Base-by-base conservation (phyloP, 2,888 invertebrate species). In the Tenthredo livida region DNA sequence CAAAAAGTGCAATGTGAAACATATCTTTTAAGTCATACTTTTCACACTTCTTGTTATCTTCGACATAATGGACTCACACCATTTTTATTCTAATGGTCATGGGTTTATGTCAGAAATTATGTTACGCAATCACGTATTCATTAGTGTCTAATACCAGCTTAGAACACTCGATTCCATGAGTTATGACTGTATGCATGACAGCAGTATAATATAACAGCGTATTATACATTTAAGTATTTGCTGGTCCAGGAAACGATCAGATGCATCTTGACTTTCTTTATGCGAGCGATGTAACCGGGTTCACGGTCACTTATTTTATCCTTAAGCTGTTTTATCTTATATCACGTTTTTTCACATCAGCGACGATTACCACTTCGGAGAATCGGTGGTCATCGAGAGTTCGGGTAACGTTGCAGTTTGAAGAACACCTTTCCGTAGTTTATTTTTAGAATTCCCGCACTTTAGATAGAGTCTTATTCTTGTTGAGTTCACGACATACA, bases 111-210 rank as follows among this genome's bases (percentile, higher is more conserved):
- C 37, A 37, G 7, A 37, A 37, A 47, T 47, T 12, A 47, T 67
- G 29, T 75, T 47, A 25, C 47, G 75, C 43, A 43, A 75, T 40
- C 75, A 58, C 58, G 65, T 80, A 40, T 80, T 65, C 82, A 82
- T 43, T 65, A 61, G 65, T n/a, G 65, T 78, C 37, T 37, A 58
- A 78, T 58, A 58, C 54, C 33, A 29, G 58, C n/a, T 58, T 37
- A 29, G 21, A 43, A 40, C 21, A 72, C 40, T 72, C n/a, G 72
- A 73, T 40, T n/a, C n/a, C 25, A 25, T 21, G 72, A 47, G 21
- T 21, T 50, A 77, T 77, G 29, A 50, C 29, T 50, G 29, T 77
- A 72, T 29, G 17, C 17, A 33, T 37, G 10, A 33, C 67, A 17
- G 29, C 25, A 12, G 61, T 61, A 25, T 70, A 25, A 37, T 70